phyloP scores from a whole-genome alignment of 2,888 invertebrate species.

The Catotricha subobsoleta region DNA sequence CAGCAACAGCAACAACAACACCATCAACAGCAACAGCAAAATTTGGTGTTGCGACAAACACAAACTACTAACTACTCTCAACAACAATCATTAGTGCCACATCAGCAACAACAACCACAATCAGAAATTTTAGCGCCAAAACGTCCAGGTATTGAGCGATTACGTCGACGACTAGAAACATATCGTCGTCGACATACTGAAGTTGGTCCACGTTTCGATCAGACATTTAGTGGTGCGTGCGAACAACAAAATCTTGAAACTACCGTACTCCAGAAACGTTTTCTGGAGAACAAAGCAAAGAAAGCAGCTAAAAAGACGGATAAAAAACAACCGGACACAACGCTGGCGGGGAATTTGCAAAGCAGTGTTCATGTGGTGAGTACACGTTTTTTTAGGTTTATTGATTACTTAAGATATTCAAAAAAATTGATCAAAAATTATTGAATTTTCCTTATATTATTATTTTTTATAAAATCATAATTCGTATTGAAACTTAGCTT shows the following conservation, averaged over 20 bases:
- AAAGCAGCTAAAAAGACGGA: constrained; percentile 69
- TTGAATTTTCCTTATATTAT: too few relatives aligned
- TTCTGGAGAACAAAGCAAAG: constrained; percentile 80
- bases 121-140: not conserved
- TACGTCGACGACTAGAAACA: constrained; percentile 68
- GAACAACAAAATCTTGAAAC: constrained; percentile 87
- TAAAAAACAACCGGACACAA: constrained; percentile 34
- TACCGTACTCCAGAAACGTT: constrained; percentile 69
- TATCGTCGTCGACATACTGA: constrained; percentile 74
- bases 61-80: constrained; percentile 18
- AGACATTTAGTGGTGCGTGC: constrained; percentile 68
- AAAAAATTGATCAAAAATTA: too few relatives aligned
- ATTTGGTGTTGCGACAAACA: constrained; percentile 13
- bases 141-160: constrained; percentile 57
- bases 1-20: too few relatives aligned
- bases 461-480: too few relatives aligned
- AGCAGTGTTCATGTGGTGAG: constrained; percentile 63
- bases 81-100: constrained; percentile 21
- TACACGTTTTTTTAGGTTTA: too few relatives aligned
- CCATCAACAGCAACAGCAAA: constrained; percentile 14
- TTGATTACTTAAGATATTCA: too few relatives aligned
- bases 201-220: constrained; percentile 73
- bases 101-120: constrained; percentile 19
- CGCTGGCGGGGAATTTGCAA: constrained; percentile 34
- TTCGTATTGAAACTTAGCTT: too few relatives aligned